phyloP scores from a whole-genome alignment of 2,797 vertebrate genomes.

The Myripristis jacobus region DNA sequence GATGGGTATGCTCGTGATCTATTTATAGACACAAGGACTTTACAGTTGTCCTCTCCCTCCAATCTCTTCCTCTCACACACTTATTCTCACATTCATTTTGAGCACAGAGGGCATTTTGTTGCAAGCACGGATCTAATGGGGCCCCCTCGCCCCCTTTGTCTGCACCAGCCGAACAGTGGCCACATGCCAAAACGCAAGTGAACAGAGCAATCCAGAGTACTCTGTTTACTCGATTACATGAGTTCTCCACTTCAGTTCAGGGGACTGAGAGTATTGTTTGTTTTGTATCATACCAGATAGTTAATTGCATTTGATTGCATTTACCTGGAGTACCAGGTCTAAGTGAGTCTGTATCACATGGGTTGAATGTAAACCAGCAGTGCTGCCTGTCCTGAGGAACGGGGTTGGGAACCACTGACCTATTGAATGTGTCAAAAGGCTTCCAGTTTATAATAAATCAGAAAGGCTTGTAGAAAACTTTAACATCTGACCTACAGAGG shows the following conservation, averaged over 20 bases:
- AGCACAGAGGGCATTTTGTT: constrained; percentile 72
- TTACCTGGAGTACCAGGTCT: too few species aligned
- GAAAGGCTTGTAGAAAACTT: not conserved
- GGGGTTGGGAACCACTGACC: too few species aligned
- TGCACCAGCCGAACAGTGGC: constrained; percentile 45
- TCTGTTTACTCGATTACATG: not conserved
- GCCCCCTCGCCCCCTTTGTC: constrained; percentile 60
- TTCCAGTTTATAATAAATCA: not conserved
- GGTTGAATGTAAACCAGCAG: too few species aligned
- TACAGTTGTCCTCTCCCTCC: constrained; percentile 31
- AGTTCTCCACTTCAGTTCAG: too few species aligned
- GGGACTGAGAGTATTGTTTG: too few species aligned
- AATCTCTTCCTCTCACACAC: constrained; percentile 60
- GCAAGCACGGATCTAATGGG: constrained; percentile 59
- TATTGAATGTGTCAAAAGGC: not conserved
- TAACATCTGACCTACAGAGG: too few species aligned
- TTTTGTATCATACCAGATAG: too few species aligned
- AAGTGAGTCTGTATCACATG: too few species aligned
- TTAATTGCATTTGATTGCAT: too few species aligned
- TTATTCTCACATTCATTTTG: constrained; percentile 63
- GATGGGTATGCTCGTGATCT: constrained; percentile 45
- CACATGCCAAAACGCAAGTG: constrained; percentile 56
- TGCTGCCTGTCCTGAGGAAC: too few species aligned
- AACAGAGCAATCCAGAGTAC: constrained; percentile 38
- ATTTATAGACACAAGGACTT: constrained; percentile 71